A percentile compares a stretch with the other conserved stretches of the same genome.
These are phyloP conservation scores for Porites lobata DNA, from an alignment of 92 coral and sea anemone species.

Conservation along the genomic window DNA sequence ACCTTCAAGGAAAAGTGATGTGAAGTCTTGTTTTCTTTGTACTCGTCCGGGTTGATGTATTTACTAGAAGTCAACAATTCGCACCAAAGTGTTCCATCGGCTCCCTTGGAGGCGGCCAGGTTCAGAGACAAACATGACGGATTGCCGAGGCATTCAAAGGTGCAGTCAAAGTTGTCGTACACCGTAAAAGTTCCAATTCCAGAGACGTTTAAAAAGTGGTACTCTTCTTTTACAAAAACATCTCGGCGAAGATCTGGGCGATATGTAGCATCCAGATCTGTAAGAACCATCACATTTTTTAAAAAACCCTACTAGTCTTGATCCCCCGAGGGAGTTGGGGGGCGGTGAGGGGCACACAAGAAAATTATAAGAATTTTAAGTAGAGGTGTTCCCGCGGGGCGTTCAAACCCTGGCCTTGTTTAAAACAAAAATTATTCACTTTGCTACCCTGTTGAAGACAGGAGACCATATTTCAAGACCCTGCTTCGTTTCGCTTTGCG, in stretches of 20 bases:
- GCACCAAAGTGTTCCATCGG: background rate
- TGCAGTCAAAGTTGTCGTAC: background rate
- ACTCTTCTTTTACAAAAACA: constrained; percentile 4
- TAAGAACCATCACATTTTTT: no score
- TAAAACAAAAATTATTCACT: no score
- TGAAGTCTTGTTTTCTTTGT: background rate
- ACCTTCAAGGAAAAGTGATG: constrained; percentile 4
- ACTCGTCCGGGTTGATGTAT: background rate
- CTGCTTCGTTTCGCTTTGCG: no score
- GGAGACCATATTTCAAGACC: no score
- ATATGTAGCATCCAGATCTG: background rate
- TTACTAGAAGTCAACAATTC: background rate
- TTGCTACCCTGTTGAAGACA: no score
- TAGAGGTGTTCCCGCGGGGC: no score
- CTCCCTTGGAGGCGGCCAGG: constrained; percentile 6
- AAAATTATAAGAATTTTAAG: no score
- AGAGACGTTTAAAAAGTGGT: background rate
- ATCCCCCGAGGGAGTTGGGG: no score
- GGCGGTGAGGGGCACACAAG: no score
- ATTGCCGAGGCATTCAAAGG: background rate
- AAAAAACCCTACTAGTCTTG: background rate
- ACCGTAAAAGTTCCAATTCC: background rate
- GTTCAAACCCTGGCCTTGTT: no score
- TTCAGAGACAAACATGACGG: constrained; percentile 11
- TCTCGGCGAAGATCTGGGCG: background rate